phyloP scores from a whole-genome alignment of 2,888 invertebrate species.

The Trichopria drosophilae region DNA sequence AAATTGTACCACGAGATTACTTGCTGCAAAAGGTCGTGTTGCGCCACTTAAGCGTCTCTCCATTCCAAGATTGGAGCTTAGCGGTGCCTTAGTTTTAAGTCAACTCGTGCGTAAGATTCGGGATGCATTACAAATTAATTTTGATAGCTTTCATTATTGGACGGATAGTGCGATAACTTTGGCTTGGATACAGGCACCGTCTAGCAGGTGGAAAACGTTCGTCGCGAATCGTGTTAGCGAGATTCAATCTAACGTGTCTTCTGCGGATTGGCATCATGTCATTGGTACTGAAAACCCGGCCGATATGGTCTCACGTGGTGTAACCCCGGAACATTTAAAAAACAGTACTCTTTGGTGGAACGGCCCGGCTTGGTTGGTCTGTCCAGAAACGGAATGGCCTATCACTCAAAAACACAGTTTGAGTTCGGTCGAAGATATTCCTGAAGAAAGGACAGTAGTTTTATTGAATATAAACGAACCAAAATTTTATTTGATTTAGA shows the following conservation, averaged over 20 bases:
- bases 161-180: neutral
- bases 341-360: neutral
- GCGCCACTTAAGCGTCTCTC: neutral
- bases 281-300: too few relatives aligned
- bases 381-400: neutral
- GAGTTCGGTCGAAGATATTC: neutral
- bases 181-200: too few relatives aligned
- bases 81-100: conserved; percentile 15
- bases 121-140: neutral
- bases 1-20: neutral
- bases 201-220: too few relatives aligned
- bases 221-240: neutral
- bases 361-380: neutral
- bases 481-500: neutral
- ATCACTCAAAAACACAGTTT: neutral
- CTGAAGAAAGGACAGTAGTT: neutral
- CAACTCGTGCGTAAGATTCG: neutral
- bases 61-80: too few relatives aligned
- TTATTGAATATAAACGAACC: neutral
- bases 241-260: neutral
- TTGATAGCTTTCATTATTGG: neutral
- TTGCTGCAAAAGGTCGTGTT: neutral
- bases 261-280: neutral
- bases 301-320: too few relatives aligned
- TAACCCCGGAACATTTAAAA: too few relatives aligned